Percentiles rank a stretch among this genome's conserved stretches.
Evolutionary conservation across 23 tunicate species (phyloP).

Genomic region (Ascidia mentula): DNA sequence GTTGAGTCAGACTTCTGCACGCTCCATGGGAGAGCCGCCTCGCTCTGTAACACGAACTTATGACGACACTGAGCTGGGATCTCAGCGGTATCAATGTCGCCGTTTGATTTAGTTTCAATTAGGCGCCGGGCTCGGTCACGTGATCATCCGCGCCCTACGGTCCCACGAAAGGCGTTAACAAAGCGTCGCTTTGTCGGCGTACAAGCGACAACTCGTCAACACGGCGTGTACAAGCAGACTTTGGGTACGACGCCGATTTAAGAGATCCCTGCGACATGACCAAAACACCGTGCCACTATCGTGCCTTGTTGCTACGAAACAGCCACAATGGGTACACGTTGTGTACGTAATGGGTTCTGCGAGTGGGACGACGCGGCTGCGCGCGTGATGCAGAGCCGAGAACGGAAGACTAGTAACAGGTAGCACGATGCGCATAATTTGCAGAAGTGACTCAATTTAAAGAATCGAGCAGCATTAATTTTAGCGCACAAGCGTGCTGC

Average conservation of each 20-base stretch:
- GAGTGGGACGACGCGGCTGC: too few relatives aligned
- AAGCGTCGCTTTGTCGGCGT: background rate
- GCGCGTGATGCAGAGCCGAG: too few relatives aligned
- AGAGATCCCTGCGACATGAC: background rate
- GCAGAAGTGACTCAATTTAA: background rate
- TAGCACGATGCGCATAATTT: background rate
- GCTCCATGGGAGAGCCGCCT: too few relatives aligned
- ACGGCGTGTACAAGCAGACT: slow-evolving; percentile 1
- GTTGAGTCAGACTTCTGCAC: too few relatives aligned
- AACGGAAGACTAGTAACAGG: background rate
- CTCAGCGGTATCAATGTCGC: slow-evolving; percentile 11
- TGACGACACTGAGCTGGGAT: slow-evolving; percentile 1
- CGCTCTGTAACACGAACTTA: background rate
- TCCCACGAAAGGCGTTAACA: background rate
- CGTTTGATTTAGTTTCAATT: slow-evolving; percentile 4
- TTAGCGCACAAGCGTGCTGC: background rate
- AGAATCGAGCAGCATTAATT: background rate
- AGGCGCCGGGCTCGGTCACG: background rate
- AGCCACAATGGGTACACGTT: background rate
- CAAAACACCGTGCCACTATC: background rate
- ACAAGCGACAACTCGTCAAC: slow-evolving; percentile 11
- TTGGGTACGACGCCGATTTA: background rate
- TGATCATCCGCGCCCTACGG: background rate
- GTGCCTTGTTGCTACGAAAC: background rate
- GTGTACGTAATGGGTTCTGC: background rate